Evolutionary conservation across 2,797 vertebrate genomes (phyloP), one percentile per base, ranked within the genome.

Genomic region (Astyanax mexicanus): DNA sequence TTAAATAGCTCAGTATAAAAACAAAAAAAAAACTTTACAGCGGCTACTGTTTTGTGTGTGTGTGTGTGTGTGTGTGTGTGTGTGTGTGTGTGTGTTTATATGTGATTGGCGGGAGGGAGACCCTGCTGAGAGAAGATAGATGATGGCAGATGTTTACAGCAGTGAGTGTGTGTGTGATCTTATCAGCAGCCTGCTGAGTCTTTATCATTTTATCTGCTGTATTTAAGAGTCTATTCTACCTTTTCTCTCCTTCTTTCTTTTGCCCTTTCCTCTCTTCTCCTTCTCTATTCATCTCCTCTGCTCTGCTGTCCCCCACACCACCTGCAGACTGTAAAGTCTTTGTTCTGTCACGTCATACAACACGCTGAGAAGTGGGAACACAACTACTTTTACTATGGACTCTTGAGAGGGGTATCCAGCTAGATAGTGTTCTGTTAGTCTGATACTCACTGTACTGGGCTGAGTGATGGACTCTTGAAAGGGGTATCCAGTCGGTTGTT

Each of bases 131-230:
- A 35, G 44, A 52, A 23, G 49, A 42, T 27, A 44, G 17, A 12
- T 23, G 64, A 78, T 52, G 54, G 60, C 76, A 72, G 76, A 72
- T 78, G 52, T 51, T 61, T 69, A 73, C 44, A 78, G 61, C 62
- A 52, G 62, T 61, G 52, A 52, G 62, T 45, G 61, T 72, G 49
- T 40, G 51, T 73, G 27, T 77, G 75, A 77, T 77, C 67, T 65
- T 10, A 3, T 66, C 27, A 25, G 51, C 11, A 13, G 21, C 37
- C 52, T 72, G 66, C 69, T 71, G 13, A 45, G 23, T 67, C 27
- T 72, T 67, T 52, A 49, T 66, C 61, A 49, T 32, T 67, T 15
- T 40, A 13, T 40, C 69, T 72, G 27, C 35, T 66, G 45, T 42
- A 38, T 38, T 5, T 32, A 57, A 8, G 54, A 15, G 6, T 10